Percentiles rank a stretch among this genome's conserved stretches.
phyloP scores from a whole-genome alignment of 2,113 vertebrate species.

The Carlito syrichta region DNA sequence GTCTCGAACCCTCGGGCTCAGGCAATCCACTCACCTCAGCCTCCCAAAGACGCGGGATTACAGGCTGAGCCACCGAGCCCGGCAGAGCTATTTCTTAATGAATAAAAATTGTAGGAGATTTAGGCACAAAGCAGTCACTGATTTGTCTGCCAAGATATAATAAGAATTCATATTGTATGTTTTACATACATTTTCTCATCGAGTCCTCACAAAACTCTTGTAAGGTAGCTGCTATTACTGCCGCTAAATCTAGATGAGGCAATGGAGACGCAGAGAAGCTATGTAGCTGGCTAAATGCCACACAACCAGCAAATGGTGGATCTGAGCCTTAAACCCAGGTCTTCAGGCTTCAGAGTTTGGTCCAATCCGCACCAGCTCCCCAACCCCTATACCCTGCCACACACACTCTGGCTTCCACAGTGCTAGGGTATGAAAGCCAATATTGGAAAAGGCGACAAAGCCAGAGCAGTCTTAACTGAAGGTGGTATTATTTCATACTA shows the following conservation, averaged over 20 bases:
- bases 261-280: neutral
- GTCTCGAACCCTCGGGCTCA: too few relatives aligned
- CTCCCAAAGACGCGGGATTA: too few relatives aligned
- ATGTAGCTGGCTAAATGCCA: neutral
- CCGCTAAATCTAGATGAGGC: neutral
- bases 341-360: neutral
- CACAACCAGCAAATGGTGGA: neutral
- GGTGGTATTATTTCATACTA: neutral
- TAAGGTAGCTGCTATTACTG: neutral
- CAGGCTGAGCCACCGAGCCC: too few relatives aligned
- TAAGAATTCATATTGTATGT: neutral
- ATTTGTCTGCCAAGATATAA: neutral
- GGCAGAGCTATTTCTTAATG: neutral
- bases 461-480: rapidly evolving
- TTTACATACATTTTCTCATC: neutral
- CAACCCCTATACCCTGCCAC: neutral
- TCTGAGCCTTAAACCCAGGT: neutral
- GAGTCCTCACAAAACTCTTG: neutral
- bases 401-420: neutral
- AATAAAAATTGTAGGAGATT: neutral
- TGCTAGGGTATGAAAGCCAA: neutral
- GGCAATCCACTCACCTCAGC: too few relatives aligned
- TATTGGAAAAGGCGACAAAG: neutral
- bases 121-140: neutral
- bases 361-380: neutral